Evolutionary conservation across 2,888 invertebrate genomes (phyloP), one percentile per base, ranked within the genome.

Genomic region (Pomacea canaliculata): DNA sequence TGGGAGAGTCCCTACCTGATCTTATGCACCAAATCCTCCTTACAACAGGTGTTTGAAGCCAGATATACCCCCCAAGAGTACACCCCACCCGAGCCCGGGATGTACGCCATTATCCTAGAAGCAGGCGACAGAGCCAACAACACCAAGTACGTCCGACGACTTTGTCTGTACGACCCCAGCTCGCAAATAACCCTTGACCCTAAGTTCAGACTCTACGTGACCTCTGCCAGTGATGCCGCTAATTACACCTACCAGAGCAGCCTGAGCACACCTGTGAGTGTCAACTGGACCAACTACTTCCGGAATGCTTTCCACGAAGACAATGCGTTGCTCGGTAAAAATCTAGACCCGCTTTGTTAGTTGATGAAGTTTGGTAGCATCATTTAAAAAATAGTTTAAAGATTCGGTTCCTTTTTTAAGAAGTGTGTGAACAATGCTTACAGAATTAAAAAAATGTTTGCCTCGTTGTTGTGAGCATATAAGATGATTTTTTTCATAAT

Each of bases 61-160:
- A 79, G n/a, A 71, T 71, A 16, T 73, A 65, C 4, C 19, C 13
- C 7, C 49, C 27, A 27, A 16, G 51, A 46, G 9, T 83, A 79
- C 73, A 79, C 51, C 2, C 79, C 81, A 12, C 27, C 67, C 0
- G 81, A 76, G 48, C 79, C 82, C 0, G 85, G 85, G 9, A 76
- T 83, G 71, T 85, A 83, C 66, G 81, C 83, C 23, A 76, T 82
- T 13, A 78, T 84, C 18, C 67, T 85, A 66, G 81, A 84, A 59
- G 79, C 77, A 1, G 46, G 73, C 7, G 85, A 85, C 62, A 79
- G 60, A 2, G 81, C 85, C 56, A 85, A 85, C 77, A 85, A 85
- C 71, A 82, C 84, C 37, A 78, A 72, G 62, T 81, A 79, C 72
- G 81, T 81, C 9, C 70, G 83, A 13, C 76, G 82, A n/a, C 74